Conservation (phyloP, 2,888 invertebrate species). For the Chloromyia formosa region DNA sequence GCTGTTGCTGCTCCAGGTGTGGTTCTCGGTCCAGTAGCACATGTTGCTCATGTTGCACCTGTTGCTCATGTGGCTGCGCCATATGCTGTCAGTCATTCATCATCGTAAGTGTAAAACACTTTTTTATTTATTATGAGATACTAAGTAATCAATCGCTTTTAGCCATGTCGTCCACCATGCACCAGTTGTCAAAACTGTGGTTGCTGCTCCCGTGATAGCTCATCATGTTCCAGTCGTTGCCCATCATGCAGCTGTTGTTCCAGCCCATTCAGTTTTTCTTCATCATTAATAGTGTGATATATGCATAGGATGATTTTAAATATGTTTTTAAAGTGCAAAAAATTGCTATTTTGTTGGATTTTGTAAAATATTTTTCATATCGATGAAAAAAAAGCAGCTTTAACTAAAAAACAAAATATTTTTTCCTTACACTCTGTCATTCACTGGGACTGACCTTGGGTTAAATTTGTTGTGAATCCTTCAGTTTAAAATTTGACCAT, state of each 20-base stretch:
- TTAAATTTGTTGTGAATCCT: no score
- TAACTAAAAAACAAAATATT: no score
- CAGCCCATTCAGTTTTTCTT: constrained; percentile 55
- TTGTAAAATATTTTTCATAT: neutral
- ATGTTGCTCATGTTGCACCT: constrained; percentile 42
- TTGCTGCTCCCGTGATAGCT: constrained; percentile 35
- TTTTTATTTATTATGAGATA: neutral
- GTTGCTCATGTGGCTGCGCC: constrained; percentile 44
- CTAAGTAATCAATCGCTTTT: no score
- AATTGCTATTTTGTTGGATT: neutral
- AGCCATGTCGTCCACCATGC: constrained; percentile 42
- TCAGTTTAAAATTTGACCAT: no score
- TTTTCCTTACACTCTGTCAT: no score
- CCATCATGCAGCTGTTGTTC: constrained; percentile 52
- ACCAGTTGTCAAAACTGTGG: constrained; percentile 32
- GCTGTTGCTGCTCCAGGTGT: constrained; percentile 59
- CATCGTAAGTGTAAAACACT: constrained; percentile 46
- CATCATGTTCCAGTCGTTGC: constrained; percentile 51
- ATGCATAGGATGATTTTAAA: neutral
- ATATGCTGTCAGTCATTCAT: constrained; percentile 47
- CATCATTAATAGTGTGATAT: constrained; percentile 56
- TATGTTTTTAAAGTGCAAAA: no score
- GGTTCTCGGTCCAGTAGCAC: constrained; percentile 56
- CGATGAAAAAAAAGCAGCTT: neutral
- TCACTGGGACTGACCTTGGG: no score